These are phyloP conservation scores for Plodia interpunctella DNA, from an alignment of 1,140 invertebrate genomes.

Conservation along the genomic window DNA sequence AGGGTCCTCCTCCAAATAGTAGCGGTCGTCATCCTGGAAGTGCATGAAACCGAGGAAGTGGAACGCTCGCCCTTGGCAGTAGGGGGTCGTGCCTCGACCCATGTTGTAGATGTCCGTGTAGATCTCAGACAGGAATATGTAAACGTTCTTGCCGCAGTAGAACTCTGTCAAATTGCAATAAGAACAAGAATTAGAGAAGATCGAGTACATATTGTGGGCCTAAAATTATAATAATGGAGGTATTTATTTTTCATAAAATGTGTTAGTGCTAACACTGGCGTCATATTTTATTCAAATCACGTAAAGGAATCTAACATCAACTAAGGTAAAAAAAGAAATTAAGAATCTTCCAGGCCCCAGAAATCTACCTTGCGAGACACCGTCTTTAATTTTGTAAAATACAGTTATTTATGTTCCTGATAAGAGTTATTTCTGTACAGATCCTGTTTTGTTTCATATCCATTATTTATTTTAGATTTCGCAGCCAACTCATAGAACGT, in stretches of 20 bases:
- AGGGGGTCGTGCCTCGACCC: slow-evolving; percentile 48
- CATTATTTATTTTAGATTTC: no score
- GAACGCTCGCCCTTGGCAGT: slow-evolving; percentile 54
- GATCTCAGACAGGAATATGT: slow-evolving; percentile 60
- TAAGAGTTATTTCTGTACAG: no score
- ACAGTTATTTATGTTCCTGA: neutral
- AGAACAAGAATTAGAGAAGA: neutral
- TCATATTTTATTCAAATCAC: no score
- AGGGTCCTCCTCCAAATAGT: slow-evolving; percentile 60
- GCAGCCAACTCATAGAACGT: no score
- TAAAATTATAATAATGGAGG: no score
- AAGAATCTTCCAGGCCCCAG: neutral
- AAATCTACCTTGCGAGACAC: neutral
- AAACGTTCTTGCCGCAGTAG: slow-evolving; percentile 65
- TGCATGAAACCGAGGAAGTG: slow-evolving; percentile 64
- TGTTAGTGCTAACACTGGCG: no score
- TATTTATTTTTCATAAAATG: no score
- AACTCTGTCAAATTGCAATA: slow-evolving; percentile 40
- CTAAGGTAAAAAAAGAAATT: no score
- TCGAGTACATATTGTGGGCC: no score
- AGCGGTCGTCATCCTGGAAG: slow-evolving; percentile 55
- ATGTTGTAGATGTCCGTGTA: slow-evolving; percentile 67
- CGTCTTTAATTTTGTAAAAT: neutral
- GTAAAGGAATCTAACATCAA: no score
- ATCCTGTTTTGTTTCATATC: no score